Evolutionary conservation across 1,140 invertebrate species (phyloP), one percentile per base, ranked within the genome.

Genomic region (Thaumatotibia leucotreta): DNA sequence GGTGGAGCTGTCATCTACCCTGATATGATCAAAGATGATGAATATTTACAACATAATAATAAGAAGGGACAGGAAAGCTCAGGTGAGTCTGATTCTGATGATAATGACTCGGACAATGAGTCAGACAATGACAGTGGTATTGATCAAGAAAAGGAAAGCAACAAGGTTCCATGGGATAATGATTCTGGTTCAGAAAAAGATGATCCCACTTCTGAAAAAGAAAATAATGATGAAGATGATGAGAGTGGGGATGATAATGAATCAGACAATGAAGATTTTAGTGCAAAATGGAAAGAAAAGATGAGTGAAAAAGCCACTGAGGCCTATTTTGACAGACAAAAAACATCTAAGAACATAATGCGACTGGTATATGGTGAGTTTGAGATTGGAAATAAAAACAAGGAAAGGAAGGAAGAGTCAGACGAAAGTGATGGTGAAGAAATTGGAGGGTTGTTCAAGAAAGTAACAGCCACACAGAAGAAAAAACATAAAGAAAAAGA

Each of bases 301-400:
- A 83, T 98, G 61, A 92, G 93, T 1, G 92, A 95, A 84, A 97
- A 96, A 91, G 97, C 97, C 0, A 93, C 94, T 27, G 93, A 95
- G 81, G 94, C 95, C 5, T 98, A 96, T 82, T 91, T 96, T 66
- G 92, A 95, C 68, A 91, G 96, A 66, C 95, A 97, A 75, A 93
- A 92, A 35, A 92, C 93, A 20, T 94, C 93, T 11, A 92, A 93
- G 24, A 98, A 97, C 89, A 92, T 97, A 33, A 96, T 96, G 93
- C 97, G 96, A 84, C 82, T 97, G n/a, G 96, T 98, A 23, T 98
- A 98, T 92, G 96, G 96, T 69, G 92, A 92, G 65, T 93, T 92
- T 87, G 89, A 93, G 70, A 81, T 90, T 62, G 91, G 87, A 50
- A 89, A 92, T 67, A 89, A 91, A 75, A 86, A 74, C 10, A 83